Percentiles rank a stretch among this genome's conserved stretches.
Conservation (phyloP, 2,113 vertebrate genomes). For the Phalacrocorax pelagicus region DNA sequence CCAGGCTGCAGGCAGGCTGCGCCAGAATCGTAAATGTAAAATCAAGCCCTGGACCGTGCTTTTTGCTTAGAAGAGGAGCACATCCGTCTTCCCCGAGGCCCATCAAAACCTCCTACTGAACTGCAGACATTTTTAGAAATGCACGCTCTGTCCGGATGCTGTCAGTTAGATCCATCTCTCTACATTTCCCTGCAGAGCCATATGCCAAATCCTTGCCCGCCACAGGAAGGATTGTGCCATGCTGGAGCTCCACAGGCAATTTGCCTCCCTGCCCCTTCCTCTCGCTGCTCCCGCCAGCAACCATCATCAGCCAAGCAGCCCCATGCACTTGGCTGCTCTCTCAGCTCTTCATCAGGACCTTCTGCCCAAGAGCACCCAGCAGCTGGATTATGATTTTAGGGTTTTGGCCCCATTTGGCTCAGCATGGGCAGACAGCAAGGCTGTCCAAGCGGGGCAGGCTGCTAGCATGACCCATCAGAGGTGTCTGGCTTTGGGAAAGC, state of each 20-base stretch:
- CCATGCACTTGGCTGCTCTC: not conserved
- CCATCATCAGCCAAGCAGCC: not conserved
- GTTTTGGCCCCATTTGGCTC: not conserved
- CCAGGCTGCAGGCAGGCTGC: not conserved
- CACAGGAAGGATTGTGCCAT: fast-evolving
- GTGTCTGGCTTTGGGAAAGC: not conserved
- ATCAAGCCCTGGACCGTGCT: not conserved
- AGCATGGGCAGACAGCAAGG: not conserved
- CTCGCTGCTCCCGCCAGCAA: not conserved
- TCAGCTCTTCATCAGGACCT: not conserved
- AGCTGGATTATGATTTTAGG: not conserved
- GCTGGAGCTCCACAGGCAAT: not conserved
- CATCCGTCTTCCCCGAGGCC: slow-evolving; percentile 4
- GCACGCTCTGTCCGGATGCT: not conserved
- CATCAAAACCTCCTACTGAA: slow-evolving; percentile 15
- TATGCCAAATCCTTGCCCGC: not conserved
- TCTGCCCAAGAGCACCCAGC: not conserved
- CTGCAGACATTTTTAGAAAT: not conserved
- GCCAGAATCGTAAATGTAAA: slow-evolving; percentile 22
- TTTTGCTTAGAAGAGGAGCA: not conserved
- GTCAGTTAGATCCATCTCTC: not conserved
- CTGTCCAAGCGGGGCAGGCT: not conserved
- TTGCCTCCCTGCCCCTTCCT: not conserved
- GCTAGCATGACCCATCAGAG: not conserved
- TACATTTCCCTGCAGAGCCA: fast-evolving